Evolutionary conservation across 1,140 invertebrate species (phyloP).

Genomic region (Drosophila hydei): DNA sequence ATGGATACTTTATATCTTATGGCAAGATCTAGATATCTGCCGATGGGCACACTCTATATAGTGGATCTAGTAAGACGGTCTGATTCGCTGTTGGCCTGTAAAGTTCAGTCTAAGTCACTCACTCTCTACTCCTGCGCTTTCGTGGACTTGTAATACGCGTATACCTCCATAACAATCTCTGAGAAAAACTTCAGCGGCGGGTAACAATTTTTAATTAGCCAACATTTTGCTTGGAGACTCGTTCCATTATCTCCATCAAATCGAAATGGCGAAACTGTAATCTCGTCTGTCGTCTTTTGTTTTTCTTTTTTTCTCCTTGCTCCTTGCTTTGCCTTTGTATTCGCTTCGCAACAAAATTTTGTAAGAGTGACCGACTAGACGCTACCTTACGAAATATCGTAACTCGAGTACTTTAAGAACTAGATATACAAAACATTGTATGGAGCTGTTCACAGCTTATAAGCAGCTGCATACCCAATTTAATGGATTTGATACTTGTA

Average conservation of each 20-base stretch:
- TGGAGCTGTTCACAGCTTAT: too few species aligned
- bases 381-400: too few species aligned
- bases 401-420: too few species aligned
- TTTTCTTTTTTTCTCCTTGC: background rate
- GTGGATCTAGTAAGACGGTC: too few species aligned
- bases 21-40: too few species aligned
- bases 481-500: too few species aligned
- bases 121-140: background rate
- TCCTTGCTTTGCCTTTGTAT: background rate
- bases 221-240: slow-evolving; percentile 27
- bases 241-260: slow-evolving; percentile 14
- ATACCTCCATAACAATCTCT: background rate
- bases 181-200: background rate
- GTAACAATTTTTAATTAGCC: slow-evolving; percentile 58
- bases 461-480: too few species aligned
- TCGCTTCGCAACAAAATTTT: background rate
- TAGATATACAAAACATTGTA: too few species aligned
- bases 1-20: too few species aligned
- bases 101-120: background rate
- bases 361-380: background rate
- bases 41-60: too few species aligned
- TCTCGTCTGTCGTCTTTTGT: slow-evolving; percentile 11
- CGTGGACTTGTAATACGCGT: background rate
- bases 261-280: slow-evolving; percentile 40
- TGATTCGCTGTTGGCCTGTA: too few species aligned